Conservation (phyloP, 2,797 vertebrate species). For the Eulemur albifrons region DNA sequence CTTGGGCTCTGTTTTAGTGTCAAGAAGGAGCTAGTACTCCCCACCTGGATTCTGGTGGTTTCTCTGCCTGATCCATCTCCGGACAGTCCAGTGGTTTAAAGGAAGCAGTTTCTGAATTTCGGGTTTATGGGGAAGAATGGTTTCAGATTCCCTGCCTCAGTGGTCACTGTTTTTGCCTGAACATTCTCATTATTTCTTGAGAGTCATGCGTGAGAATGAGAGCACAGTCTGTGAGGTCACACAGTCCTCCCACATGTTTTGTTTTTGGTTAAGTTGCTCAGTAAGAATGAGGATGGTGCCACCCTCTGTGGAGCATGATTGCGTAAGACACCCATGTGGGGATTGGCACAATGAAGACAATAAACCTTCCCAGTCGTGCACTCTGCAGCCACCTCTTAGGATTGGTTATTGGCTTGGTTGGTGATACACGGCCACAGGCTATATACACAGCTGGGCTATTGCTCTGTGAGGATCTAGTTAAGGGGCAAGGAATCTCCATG, state of each 20-base stretch:
- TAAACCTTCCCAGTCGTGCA: not conserved
- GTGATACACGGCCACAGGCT: not conserved
- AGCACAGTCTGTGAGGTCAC: rapidly evolving
- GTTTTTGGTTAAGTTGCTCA: not conserved
- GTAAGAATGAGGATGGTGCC: not conserved
- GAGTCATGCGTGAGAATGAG: not conserved
- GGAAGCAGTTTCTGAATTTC: not conserved
- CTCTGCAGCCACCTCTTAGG: not conserved
- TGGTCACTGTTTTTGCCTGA: not conserved
- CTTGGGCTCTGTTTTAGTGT: not conserved
- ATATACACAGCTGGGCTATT: no score
- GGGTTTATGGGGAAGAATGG: not conserved
- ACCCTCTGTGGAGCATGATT: not conserved
- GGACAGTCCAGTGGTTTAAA: not conserved
- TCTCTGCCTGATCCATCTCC: not conserved
- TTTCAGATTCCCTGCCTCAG: not conserved
- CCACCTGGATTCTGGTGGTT: not conserved
- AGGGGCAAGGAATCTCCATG: not conserved
- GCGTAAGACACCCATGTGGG: not conserved
- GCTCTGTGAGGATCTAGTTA: not conserved
- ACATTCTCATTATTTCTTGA: not conserved
- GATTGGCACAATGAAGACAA: no score
- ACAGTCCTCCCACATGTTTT: rapidly evolving
- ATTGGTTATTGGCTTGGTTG: not conserved
- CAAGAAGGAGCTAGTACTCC: not conserved